A percentile compares a stretch with the other conserved stretches of the same genome.
phyloP scores from a whole-genome alignment of 2,888 invertebrate species.

The Oeneis ivallda region DNA sequence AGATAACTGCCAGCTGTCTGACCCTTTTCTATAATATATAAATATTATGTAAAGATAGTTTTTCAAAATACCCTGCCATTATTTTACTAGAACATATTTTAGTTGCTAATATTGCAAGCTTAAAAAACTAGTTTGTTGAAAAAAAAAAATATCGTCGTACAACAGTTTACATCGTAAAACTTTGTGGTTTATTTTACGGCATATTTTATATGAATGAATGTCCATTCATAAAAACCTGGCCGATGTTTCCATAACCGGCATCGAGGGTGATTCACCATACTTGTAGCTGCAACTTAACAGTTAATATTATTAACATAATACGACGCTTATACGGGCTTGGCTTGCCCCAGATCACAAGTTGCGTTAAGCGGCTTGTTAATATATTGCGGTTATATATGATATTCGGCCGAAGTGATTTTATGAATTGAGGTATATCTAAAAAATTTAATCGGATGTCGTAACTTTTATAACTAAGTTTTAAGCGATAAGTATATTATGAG shows the following conservation, averaged over 20 bases:
- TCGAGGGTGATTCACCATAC: background rate
- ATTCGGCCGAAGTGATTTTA: background rate
- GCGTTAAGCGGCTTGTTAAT: background rate
- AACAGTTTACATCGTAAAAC: background rate
- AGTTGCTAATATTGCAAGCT: too few species aligned
- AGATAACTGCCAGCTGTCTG: too few species aligned
- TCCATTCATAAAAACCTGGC: too few species aligned
- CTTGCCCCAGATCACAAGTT: background rate
- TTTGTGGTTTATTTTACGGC: background rate
- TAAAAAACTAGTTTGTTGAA: too few species aligned
- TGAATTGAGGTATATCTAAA: background rate
- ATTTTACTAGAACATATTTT: too few species aligned
- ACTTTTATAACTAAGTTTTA: background rate
- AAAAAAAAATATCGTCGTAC: background rate
- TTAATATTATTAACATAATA: conserved; percentile 16
- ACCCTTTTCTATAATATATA: too few species aligned
- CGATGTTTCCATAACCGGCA: background rate
- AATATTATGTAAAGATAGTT: too few species aligned
- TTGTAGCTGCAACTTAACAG: background rate
- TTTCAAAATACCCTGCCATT: too few species aligned
- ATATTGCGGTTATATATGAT: background rate
- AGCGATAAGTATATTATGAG: background rate
- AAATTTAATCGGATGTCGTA: background rate
- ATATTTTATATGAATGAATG: conserved; percentile 8
- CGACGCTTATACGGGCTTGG: background rate